Evolutionary conservation across 2,797 vertebrate genomes (phyloP).

Genomic region (Melanotaenia nigrans): DNA sequence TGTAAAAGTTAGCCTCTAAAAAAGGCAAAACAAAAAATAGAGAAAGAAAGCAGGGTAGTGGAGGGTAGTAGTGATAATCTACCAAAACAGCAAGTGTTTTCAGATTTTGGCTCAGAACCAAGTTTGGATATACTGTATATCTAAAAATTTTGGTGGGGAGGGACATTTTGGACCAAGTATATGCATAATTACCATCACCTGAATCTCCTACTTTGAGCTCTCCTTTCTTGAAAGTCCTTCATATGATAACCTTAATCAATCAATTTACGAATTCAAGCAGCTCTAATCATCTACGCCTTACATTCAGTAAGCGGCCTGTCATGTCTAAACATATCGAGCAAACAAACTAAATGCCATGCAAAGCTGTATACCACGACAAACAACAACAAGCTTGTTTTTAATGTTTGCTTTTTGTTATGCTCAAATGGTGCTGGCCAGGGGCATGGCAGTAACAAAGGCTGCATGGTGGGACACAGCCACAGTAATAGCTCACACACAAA

Average conservation of each 20-base stretch:
- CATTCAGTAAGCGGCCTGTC: slow-evolving; percentile 19
- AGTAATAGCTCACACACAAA: slow-evolving; percentile 44
- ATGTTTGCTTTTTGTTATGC: slow-evolving; percentile 52
- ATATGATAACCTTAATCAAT: slow-evolving; percentile 7
- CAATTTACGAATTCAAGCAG: slow-evolving; percentile 35
- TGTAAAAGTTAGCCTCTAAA: too few relatives aligned
- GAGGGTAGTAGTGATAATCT: slow-evolving; percentile 41
- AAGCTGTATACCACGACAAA: slow-evolving; percentile 57
- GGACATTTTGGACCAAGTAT: slow-evolving; percentile 13
- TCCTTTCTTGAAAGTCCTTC: slow-evolving; percentile 15
- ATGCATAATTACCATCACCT: not conserved
- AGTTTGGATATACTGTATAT: slow-evolving; percentile 28
- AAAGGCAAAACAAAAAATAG: too few relatives aligned
- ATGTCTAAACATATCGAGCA: slow-evolving; percentile 56
- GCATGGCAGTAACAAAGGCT: slow-evolving; percentile 51
- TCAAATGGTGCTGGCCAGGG: slow-evolving; percentile 49
- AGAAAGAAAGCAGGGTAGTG: not conserved
- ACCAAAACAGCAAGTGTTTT: slow-evolving; percentile 13
- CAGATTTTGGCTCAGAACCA: slow-evolving; percentile 40
- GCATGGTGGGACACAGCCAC: slow-evolving; percentile 33
- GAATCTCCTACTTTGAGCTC: not conserved
- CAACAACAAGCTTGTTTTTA: slow-evolving; percentile 54
- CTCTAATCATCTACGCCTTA: slow-evolving; percentile 29
- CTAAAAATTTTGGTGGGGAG: slow-evolving; percentile 8
- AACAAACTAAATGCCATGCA: slow-evolving; percentile 62